Conservation (phyloP, 2,113 vertebrate genomes). For the Barbus barbus region DNA sequence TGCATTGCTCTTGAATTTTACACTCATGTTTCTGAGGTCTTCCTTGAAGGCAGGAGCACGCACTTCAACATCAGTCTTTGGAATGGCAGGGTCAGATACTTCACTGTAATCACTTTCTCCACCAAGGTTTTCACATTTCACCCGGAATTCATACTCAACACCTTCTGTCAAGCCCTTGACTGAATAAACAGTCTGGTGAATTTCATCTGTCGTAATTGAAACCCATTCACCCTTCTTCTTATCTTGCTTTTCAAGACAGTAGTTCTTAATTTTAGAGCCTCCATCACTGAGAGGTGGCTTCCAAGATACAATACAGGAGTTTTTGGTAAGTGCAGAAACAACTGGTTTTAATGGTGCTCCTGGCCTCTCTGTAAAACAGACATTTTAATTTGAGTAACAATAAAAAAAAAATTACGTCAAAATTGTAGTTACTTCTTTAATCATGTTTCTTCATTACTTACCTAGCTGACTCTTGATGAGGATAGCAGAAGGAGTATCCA, state of each 20-base stretch:
- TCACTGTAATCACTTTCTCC: constrained; percentile 97
- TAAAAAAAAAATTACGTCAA: no score
- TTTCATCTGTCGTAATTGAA: constrained; percentile 91
- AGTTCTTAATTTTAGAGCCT: constrained; percentile 96
- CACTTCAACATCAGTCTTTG: constrained; percentile 84
- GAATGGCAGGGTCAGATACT: constrained; percentile 81
- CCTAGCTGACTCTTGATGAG: constrained; percentile 95
- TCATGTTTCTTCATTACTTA: constrained; percentile 67
- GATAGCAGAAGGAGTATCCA: constrained; percentile 86
- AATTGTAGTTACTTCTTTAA: no score
- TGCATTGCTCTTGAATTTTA: constrained; percentile 92
- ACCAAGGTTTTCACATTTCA: constrained; percentile 97
- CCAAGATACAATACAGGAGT: constrained; percentile 95
- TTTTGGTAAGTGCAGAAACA: constrained; percentile 88
- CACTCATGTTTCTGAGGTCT: constrained; percentile 93
- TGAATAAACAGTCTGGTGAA: constrained; percentile 95
- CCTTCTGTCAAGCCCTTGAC: constrained; percentile 90
- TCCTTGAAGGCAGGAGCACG: constrained; percentile 96
- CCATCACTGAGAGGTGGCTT: constrained; percentile 93
- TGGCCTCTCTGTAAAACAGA: constrained; percentile 85
- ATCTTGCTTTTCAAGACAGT: constrained; percentile 90
- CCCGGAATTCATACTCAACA: constrained; percentile 90
- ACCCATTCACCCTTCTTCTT: constrained; percentile 95
- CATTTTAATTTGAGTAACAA: constrained; percentile 35
- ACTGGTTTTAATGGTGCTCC: constrained; percentile 82